Evolutionary conservation across 2,797 vertebrate species (phyloP).

Genomic region (Smutsia gigantea): DNA sequence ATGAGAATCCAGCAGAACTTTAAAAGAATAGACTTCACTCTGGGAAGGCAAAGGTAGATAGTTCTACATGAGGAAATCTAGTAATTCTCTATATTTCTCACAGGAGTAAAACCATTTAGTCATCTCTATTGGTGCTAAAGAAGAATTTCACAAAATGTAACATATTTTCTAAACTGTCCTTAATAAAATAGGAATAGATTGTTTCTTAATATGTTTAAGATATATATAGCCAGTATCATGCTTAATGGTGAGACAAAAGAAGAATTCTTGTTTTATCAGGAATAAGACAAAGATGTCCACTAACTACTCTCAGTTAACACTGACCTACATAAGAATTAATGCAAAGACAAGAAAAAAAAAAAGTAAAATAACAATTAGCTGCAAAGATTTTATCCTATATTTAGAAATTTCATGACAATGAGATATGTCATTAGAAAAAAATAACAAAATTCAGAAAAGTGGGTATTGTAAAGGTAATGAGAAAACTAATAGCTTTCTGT

Average conservation of each 20-base stretch:
- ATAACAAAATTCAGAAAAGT: slow-evolving; percentile 34
- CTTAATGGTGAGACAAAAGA: not conserved
- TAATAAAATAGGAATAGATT: not conserved
- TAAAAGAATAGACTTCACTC: not conserved
- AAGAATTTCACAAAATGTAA: not conserved
- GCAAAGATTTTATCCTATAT: not conserved
- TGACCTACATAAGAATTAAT: not conserved
- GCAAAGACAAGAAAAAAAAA: not conserved
- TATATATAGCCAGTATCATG: not conserved
- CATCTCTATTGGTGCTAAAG: not conserved
- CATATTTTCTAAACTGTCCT: not conserved
- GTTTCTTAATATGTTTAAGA: not conserved
- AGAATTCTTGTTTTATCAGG: not conserved
- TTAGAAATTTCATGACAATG: slow-evolving; percentile 13
- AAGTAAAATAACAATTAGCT: not conserved
- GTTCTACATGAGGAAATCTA: not conserved
- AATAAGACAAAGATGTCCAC: not conserved
- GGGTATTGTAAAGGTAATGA: not conserved
- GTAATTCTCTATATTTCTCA: not conserved
- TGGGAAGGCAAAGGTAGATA: not conserved
- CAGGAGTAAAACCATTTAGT: not conserved
- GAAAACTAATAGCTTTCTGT: not conserved
- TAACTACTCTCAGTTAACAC: not conserved
- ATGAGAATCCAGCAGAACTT: not conserved
- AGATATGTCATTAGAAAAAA: not conserved